Conservation (phyloP, 1,140 invertebrate genomes). For the Panonychus citri region DNA sequence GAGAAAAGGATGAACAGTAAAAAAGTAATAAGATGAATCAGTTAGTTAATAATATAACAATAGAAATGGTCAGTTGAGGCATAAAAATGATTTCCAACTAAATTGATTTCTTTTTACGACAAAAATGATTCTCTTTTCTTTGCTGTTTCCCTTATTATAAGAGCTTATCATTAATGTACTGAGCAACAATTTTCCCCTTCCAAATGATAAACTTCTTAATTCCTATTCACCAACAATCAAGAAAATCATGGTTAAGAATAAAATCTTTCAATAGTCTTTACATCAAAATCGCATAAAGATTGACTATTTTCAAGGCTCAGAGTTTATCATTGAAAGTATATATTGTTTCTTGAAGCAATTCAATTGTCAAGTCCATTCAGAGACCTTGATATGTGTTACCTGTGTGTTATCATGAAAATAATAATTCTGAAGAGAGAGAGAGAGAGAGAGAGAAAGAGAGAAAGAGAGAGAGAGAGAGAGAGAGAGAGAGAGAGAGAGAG, state of each 20-base stretch:
- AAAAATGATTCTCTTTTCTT: too few species aligned
- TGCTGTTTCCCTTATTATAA: too few species aligned
- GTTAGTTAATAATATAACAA: too few species aligned
- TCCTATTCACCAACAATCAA: too few species aligned
- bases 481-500: not conserved
- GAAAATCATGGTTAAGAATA: not conserved
- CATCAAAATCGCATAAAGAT: not conserved
- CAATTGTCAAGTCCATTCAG: not conserved
- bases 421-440: not conserved
- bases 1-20: not conserved
- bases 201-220: too few species aligned
- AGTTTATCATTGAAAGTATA: not conserved
- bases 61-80: too few species aligned
- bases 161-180: too few species aligned
- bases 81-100: too few species aligned
- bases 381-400: not conserved
- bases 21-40: not conserved
- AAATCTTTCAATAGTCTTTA: not conserved
- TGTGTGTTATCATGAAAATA: not conserved
- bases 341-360: not conserved
- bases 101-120: too few species aligned
- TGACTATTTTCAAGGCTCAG: not conserved
- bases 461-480: not conserved
- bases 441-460: conserved; percentile 1
- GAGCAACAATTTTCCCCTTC: too few species aligned